Percentiles rank a stretch among this genome's conserved stretches.
Conservation (phyloP, 2,113 vertebrate genomes). For the Lipotes vexillifer region DNA sequence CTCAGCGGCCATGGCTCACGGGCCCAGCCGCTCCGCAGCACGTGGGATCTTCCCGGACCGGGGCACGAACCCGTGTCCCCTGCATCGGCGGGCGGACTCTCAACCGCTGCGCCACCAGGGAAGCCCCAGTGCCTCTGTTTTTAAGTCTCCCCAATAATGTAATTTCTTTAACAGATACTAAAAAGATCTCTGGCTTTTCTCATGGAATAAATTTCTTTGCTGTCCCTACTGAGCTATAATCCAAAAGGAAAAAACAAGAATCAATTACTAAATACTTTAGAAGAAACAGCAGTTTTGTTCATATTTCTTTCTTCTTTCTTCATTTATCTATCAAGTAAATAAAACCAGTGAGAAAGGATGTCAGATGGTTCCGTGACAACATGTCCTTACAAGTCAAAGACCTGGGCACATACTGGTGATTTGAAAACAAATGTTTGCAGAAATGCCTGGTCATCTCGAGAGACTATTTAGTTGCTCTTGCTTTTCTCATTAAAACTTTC, state of each 20-base stretch:
- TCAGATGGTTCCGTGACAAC: constrained; percentile 66
- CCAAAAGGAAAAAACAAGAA: not conserved
- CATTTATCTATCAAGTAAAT: constrained; percentile 71
- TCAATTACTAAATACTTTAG: not conserved
- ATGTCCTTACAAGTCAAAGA: constrained; percentile 66
- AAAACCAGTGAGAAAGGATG: constrained; percentile 44
- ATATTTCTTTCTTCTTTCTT: not conserved
- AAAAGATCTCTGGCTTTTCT: not conserved
- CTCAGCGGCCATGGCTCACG: too few species aligned
- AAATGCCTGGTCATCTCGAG: constrained; percentile 47
- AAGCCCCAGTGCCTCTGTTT: not conserved
- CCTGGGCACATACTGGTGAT: constrained; percentile 16
- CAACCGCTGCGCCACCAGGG: too few species aligned
- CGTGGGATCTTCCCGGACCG: too few species aligned
- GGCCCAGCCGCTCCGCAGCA: too few species aligned
- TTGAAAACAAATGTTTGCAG: constrained; percentile 60
- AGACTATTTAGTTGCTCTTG: constrained; percentile 53
- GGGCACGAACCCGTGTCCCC: too few species aligned
- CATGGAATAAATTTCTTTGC: not conserved
- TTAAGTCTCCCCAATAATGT: not conserved
- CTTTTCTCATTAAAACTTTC: constrained; percentile 69
- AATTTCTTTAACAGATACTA: not conserved
- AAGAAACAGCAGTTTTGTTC: not conserved
- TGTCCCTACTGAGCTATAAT: not conserved
- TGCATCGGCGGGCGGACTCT: too few species aligned